Evolutionary conservation across 2,797 vertebrate species (phyloP).

Genomic region (Craterocephalus amniculus): DNA sequence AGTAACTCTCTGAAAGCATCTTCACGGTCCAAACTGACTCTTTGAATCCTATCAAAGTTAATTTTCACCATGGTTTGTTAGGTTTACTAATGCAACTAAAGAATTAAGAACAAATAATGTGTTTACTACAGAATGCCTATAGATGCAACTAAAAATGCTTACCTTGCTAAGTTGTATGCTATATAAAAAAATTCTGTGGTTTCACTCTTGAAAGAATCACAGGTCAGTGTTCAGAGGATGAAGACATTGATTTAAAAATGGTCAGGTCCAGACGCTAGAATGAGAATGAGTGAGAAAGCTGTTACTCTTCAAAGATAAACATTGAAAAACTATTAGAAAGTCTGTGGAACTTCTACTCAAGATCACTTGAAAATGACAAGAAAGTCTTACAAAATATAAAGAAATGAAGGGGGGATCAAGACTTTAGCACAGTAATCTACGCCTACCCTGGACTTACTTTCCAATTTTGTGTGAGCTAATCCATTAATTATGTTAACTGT

Average conservation of each 20-base stretch:
- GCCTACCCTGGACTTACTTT: not conserved
- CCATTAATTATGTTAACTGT: not conserved
- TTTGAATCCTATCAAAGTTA: not conserved
- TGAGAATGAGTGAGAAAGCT: not conserved
- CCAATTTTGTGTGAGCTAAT: conserved; percentile 10
- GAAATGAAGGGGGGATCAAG: not conserved
- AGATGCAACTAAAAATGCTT: not conserved
- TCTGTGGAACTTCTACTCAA: not conserved
- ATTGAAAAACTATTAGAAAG: not conserved
- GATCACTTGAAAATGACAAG: not conserved
- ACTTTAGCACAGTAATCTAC: not conserved
- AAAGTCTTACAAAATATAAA: not conserved
- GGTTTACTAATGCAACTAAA: not conserved
- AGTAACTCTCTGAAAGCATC: not conserved
- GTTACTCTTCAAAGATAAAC: not conserved
- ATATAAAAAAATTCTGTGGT: not conserved
- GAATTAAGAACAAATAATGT: not conserved
- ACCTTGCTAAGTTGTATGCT: not conserved
- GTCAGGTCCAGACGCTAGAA: not conserved
- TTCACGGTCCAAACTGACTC: not conserved
- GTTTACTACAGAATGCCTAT: not conserved
- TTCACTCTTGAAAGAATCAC: not conserved
- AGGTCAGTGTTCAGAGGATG: not conserved
- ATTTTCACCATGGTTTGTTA: not conserved
- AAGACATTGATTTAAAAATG: not conserved